These are phyloP conservation scores for Atethmia centrago DNA, from an alignment of 2,888 invertebrate genomes.

Conservation along the genomic window DNA sequence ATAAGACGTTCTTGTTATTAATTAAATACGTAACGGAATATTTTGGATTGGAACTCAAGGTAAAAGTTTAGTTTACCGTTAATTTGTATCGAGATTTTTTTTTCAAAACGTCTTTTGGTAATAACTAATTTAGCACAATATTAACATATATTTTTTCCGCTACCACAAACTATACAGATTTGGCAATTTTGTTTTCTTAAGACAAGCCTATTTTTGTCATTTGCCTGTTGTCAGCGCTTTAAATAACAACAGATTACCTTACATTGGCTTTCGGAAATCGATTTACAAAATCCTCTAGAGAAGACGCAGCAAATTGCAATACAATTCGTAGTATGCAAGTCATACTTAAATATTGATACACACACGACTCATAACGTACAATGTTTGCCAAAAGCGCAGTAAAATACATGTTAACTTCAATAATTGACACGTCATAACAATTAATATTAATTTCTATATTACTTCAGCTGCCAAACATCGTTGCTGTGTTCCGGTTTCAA, in stretches of 20 bases:
- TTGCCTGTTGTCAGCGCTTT: no score
- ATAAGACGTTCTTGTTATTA: no score
- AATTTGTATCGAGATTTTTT: no score
- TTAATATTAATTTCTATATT: neutral
- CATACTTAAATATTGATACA: conserved; percentile 21
- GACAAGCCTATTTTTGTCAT: no score
- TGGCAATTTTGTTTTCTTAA: no score
- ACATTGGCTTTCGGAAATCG: neutral
- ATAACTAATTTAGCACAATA: no score
- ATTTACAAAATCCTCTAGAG: neutral
- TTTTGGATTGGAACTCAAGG: no score
- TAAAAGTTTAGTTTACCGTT: no score
- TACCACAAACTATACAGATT: no score
- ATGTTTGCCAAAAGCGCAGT: conserved; percentile 38
- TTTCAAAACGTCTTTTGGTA: no score
- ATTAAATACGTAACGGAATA: no score
- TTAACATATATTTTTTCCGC: no score
- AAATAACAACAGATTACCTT: neutral
- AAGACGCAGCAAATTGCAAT: neutral
- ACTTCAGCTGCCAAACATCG: neutral
- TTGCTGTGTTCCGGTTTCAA: neutral
- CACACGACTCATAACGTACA: conserved; percentile 16
- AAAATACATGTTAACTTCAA: conserved; percentile 1
- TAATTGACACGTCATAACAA: conserved; percentile 1
- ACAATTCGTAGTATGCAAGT: conserved; percentile 4